These are phyloP conservation scores for Galbula dea DNA, from an alignment of 2,113 vertebrate genomes.

Conservation along the genomic window DNA sequence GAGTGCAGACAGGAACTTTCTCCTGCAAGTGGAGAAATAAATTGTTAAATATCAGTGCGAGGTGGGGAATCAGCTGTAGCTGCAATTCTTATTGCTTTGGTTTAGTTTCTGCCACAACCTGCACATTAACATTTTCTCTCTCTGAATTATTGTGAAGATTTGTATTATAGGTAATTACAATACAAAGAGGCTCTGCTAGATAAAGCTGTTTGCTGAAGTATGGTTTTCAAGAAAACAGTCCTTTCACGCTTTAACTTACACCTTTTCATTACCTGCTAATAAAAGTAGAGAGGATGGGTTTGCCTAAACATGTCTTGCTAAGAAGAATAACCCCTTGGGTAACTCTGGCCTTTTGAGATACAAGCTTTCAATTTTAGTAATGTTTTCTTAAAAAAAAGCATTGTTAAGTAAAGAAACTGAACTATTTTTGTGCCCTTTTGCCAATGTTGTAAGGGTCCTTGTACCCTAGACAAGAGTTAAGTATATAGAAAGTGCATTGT, in stretches of 20 bases:
- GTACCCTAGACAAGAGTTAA: constrained; percentile 76
- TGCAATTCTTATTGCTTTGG: constrained; percentile 44
- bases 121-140: constrained; percentile 38
- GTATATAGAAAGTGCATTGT: constrained; percentile 78
- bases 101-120: constrained; percentile 51
- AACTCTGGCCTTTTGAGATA: constrained; percentile 37
- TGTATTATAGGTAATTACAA: constrained; percentile 64
- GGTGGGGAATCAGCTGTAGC: constrained; percentile 39
- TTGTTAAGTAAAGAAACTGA: not conserved
- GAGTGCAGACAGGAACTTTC: not conserved
- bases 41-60: constrained; percentile 45
- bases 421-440: constrained; percentile 37
- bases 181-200: constrained; percentile 60
- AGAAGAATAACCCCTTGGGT: constrained; percentile 53
- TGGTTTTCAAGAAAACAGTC: constrained; percentile 67
- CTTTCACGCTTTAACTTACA: constrained; percentile 73
- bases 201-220: constrained; percentile 62
- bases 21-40: constrained; percentile 32
- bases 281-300: constrained; percentile 65
- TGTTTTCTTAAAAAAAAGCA: not conserved
- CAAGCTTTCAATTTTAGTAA: constrained; percentile 43
- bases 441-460: constrained; percentile 59
- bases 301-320: constrained; percentile 66
- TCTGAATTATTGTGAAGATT: constrained; percentile 58
- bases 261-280: constrained; percentile 74